Base-by-base conservation (phyloP, 2,888 invertebrate species). In the Patella pellucida region DNA sequence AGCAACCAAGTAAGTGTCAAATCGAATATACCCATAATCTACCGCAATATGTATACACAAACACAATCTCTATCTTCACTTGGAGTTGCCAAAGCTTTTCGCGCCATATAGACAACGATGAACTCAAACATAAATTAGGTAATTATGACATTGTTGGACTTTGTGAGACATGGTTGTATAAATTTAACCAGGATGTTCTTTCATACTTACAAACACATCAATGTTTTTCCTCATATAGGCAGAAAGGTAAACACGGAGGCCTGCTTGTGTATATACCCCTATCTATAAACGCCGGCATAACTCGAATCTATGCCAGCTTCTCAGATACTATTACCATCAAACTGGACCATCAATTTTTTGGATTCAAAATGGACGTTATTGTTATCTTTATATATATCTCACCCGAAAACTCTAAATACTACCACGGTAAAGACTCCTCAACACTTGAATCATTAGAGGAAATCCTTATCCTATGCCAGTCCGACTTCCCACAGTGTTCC, bases 121-220 rank as follows among this genome's bases (percentile, higher is more conserved):
- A 12, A 56, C 5, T 12, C 14, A 5, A 19, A 56, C 16, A 16
- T 56, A 19, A 56, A 56, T 19, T 56, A 56, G 16, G n/a, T 14
- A 15, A n/a, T n/a, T 56, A 56, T 19, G 56, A 56, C 19, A 56
- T 56, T 19, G 56, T 56, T 16, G 56, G 56, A n/a, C 16, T 56
- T 56, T n/a, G 56, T 56, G 56, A 56, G 56, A 56, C 56, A 56
- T 56, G 56, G 56, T 56, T 56, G 56, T 56, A 56, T 56, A 56
- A 56, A 56, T 1, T 1, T n/a, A 14, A 19, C 16, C 5, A 56
- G 16, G 56, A 56, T 19, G 56, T 56, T n/a, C 5, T 15, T n/a
- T 5, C 16, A 5, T 56, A n/a, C 16, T 5, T 56, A 15, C 16
- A 7, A n/a, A 56, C 56, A 56, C 56, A 56, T 15, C 56, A 56